Conservation (phyloP, 1,140 invertebrate species). For the Leptinotarsa lineolata region DNA sequence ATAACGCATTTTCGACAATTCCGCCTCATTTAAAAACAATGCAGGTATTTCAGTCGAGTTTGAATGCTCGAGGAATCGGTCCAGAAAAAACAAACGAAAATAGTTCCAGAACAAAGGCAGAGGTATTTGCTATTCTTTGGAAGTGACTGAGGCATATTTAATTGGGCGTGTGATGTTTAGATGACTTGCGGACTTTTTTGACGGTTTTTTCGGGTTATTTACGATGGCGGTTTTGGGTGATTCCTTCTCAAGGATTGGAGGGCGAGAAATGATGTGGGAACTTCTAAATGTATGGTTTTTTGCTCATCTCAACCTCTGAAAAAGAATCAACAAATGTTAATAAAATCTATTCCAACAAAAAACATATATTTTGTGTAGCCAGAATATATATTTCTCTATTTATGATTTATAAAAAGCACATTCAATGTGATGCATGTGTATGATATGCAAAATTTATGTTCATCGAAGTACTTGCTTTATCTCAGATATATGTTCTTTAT, state of each 20-base stretch:
- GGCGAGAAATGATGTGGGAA: neutral
- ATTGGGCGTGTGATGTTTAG: conserved; percentile 18
- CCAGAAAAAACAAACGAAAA: conserved; percentile 33
- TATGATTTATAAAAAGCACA: too few species aligned
- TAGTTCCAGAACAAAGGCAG: conserved; percentile 30
- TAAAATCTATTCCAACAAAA: too few species aligned
- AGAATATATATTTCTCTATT: too few species aligned
- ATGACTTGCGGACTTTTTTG: neutral
- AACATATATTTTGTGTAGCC: too few species aligned
- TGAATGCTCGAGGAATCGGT: conserved; percentile 20
- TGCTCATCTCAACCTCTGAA: too few species aligned
- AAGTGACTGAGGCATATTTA: conserved; percentile 26
- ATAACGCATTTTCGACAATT: conserved; percentile 34
- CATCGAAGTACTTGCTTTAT: too few species aligned
- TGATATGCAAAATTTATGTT: too few species aligned
- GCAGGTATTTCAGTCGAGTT: conserved; percentile 40
- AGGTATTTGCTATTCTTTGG: conserved; percentile 30
- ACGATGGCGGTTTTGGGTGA: neutral
- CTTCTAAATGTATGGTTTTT: too few species aligned
- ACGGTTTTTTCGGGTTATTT: conserved; percentile 1
- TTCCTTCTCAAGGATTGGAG: neutral
- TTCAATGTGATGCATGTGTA: too few species aligned
- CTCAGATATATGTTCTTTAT: too few species aligned
- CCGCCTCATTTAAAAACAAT: conserved; percentile 45
- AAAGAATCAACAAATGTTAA: too few species aligned